Base-by-base conservation (phyloP, 2,113 vertebrate species). In the Pelodiscus sinensis region DNA sequence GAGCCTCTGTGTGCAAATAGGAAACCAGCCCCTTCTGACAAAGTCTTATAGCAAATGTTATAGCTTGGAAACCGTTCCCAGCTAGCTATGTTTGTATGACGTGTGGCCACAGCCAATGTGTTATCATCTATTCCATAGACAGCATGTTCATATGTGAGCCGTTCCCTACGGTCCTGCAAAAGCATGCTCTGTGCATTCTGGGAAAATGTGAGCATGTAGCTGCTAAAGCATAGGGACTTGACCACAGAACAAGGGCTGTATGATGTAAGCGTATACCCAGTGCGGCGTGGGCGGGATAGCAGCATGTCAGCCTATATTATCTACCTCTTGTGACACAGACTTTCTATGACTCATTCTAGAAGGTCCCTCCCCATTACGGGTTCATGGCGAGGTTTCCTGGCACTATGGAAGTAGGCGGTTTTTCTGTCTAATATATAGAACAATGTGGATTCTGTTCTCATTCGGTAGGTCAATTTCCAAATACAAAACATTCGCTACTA, bases 401-500 rank as follows among this genome's bases (percentile, higher is more conserved):
- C 86, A 90, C 83, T 31, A 0, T 12, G 87, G 68, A 73, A 93
- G 93, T 0, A 68, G 94, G 89, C 77, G 90, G 84, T 14, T 86
- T 77, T 62, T 27, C 44, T 44, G 15, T 58, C 71, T 68, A 82
- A 87, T 83, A 65, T 77, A 58, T 82, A 88, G 96, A 96, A 96
- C 97, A 96, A 96, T 92, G 90, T 89, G 58, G 96, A 91, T 95
- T 90, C 35, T 96, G 94, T 96, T 96, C 93, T 79, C 92, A 5
- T 6, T 2, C 68, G 22, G 35, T 93, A 90, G 92, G 83, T 94
- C 5, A 13, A 95, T 96, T 97, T 93, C 94, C 95, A 94, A 88
- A 90, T 87, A 84, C 84, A 88, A 92, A 88, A 68, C 92, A 87
- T 78, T 90, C 3, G 27, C 94, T 94, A n/a, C 93, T 73, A 0